Base-by-base conservation (phyloP, 1,140 invertebrate genomes). In the Drosophila orena region DNA sequence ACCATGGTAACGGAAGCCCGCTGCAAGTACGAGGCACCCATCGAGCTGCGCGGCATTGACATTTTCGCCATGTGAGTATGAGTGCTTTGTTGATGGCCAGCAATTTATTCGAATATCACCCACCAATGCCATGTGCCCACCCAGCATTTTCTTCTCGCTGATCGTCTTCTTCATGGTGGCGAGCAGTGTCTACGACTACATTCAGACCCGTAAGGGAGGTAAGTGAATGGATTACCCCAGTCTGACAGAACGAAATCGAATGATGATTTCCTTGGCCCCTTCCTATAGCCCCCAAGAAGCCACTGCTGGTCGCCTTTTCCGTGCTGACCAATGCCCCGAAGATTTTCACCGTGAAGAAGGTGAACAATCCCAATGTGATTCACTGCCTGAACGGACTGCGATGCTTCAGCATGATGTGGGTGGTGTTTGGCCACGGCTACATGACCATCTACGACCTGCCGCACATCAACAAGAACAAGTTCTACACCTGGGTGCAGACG, bases 321-420 rank as follows among this genome's bases (percentile, higher is more conserved):
- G 91, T 91, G 15, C 56, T 91, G 17, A 62, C 83, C 12, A 91
- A 91, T 69, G 91, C 91, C 3, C 91, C 90, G 6, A 91, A 91
- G 35, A 91, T 91, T 20, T 91, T 91, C 47, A 91, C 83, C 4
- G 91, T 91, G 1, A 91, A 91, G 43, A 75, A 86, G 15, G 68
- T 80, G 1, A 90, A 91, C 47, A 91, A 57, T 34, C 91, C 91
- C 4, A 91, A 90, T 71, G 81, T 90, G 1, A 91, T 94, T 7
- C 84, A 92, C 34, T 94, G 93, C 65, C 43, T 95, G 35, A 93
- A 94, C 56, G 94, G 94, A 0, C 79, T 95, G 22, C 93, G 94
- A 54, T 93, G 94, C n/a, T 79, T 96, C n/a, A 94, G 94, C 50
- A 94, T 96, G 93, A 89, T 93, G 20, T 96, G 95, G 95, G 93